Conservation (phyloP, 2,113 vertebrate genomes). For the Lycocorax pyrrhopterus region DNA sequence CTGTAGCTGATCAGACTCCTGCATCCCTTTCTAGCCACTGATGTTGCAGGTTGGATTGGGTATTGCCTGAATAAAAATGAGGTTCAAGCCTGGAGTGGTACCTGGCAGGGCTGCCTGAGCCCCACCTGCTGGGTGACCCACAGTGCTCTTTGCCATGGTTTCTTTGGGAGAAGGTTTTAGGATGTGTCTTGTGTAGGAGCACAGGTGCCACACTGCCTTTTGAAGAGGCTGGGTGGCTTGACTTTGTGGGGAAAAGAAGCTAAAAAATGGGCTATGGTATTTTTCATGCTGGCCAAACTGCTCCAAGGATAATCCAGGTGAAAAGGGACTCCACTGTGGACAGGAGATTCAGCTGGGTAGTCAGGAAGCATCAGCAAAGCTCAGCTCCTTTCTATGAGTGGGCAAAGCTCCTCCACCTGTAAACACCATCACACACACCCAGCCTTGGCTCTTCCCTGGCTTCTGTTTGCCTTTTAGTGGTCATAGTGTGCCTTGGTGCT, state of each 20-base stretch:
- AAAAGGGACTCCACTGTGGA: background rate
- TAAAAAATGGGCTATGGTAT: background rate
- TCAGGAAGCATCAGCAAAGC: background rate
- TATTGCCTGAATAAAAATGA: background rate
- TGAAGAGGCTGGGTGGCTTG: background rate
- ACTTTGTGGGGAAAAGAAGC: background rate
- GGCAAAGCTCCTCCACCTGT: background rate
- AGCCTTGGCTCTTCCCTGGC: background rate
- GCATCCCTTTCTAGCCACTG: background rate
- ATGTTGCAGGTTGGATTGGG: background rate
- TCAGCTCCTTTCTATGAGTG: background rate
- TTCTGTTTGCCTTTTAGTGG: background rate
- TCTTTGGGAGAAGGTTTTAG: background rate
- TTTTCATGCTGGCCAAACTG: background rate
- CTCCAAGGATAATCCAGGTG: background rate
- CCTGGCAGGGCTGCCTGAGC: background rate
- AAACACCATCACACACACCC: background rate
- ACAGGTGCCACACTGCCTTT: background rate
- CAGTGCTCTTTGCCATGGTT: background rate
- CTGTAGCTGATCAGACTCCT: background rate
- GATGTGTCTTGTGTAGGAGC: background rate
- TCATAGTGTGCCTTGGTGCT: background rate
- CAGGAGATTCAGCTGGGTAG: background rate
- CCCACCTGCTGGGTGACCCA: background rate
- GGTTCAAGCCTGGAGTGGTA: background rate